Conservation (phyloP, 2,888 invertebrate genomes). For the Chrysina gloriosa region DNA sequence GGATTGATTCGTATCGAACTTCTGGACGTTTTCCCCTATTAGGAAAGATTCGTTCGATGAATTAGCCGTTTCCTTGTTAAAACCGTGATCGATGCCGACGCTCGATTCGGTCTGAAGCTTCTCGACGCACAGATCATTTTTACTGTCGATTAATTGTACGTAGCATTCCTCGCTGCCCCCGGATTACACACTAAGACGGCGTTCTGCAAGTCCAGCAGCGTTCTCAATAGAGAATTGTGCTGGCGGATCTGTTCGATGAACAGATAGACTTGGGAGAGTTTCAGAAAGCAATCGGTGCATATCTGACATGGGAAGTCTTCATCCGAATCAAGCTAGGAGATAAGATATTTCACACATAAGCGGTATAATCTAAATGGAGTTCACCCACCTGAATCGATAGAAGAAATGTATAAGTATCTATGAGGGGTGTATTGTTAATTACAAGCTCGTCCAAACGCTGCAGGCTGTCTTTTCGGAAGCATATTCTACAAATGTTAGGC, state of each 20-base stretch:
- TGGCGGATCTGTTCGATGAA: constrained; percentile 14
- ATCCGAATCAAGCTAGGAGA: neutral
- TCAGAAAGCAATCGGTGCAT: constrained; percentile 1
- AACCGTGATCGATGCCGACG: neutral
- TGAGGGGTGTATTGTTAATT: neutral
- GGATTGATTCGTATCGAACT: neutral
- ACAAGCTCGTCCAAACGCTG: neutral
- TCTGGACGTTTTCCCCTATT: neutral
- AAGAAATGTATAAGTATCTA: neutral
- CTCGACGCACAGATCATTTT: no score
- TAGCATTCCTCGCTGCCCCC: no score
- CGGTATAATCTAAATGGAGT: neutral
- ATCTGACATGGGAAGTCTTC: neutral
- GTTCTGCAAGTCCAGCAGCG: neutral
- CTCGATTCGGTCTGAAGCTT: neutral
- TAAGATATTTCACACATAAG: neutral
- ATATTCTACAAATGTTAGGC: constrained; percentile 21
- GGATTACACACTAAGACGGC: constrained; percentile 2
- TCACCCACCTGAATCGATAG: constrained; percentile 1
- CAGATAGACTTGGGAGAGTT: constrained; percentile 8
- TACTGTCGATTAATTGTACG: no score
- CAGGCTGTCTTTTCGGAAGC: constrained; percentile 6
- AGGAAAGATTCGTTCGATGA: neutral
- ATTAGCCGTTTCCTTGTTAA: neutral
- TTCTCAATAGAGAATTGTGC: constrained; percentile 2